Evolutionary conservation across 2,113 vertebrate genomes (phyloP), one percentile per base, ranked within the genome.

Genomic region (Syrrhaptes paradoxus): DNA sequence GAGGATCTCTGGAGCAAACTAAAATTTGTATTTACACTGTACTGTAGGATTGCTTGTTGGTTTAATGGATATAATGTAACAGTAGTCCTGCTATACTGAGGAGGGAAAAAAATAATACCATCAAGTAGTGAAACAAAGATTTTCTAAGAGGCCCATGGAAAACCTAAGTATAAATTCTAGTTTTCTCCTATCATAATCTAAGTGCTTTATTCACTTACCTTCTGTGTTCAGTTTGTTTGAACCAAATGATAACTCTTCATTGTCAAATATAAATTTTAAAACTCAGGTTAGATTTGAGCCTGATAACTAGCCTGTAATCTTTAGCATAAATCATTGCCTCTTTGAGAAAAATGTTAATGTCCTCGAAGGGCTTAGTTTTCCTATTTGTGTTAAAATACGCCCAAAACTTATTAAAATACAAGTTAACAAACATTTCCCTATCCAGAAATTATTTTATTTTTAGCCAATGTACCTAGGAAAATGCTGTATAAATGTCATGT

Each of bases 101-200:
- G 5, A 59, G 3, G 3, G 5, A 38, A 78, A 85, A 87, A 62
- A 71, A 38, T 17, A 31, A 43, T 48, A 43, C 4, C 3, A 43
- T 76, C 29, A 72, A 54, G 6, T 13, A 49, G 28, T 58, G 25
- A 62, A 84, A 74, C 58, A 5, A 66, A 1, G 19, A 73, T 65
- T 52, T 10, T 7, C 1, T 34, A 48, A 29, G 2, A 19, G 31
- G 7, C 17, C 24, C 0, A 0, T 24, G 7, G 8, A 3, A 93
- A 73, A 82, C 61, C 3, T 51, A 34, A 68, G 10, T 15, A 63
- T 28, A 72, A 59, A 79, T 48, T 61, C 10, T 41, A 29, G 21
- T 63, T 73, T 95, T 68, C 16, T 51, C 14, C 9, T 73, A 15
- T n/a, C 57, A 2, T 83, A 28, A 38, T 79, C 4, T 65, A 55